These are phyloP conservation scores for Callopanchax toddi DNA, from an alignment of 2,113 vertebrate genomes.

Conservation along the genomic window DNA sequence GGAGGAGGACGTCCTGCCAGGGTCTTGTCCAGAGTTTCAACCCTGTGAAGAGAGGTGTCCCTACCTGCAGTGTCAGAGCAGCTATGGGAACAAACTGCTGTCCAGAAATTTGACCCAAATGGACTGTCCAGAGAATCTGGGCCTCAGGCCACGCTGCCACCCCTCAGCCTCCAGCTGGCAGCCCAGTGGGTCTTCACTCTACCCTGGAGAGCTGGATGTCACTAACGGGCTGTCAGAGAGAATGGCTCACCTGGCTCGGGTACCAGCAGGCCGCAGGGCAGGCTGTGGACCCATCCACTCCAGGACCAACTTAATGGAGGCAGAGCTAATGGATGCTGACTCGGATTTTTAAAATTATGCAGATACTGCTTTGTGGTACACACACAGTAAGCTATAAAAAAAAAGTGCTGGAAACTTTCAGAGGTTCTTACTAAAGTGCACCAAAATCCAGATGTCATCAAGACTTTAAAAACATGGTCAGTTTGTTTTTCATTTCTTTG, in stretches of 20 bases:
- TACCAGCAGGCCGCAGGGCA: conserved; percentile 73
- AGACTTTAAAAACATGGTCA: conserved; percentile 33
- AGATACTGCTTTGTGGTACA: conserved; percentile 20
- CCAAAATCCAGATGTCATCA: conserved; percentile 6
- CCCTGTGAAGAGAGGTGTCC: conserved; percentile 58
- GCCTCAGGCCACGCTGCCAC: conserved; percentile 36
- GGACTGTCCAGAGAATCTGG: conserved; percentile 61
- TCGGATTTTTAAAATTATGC: conserved; percentile 85
- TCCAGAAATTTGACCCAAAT: conserved; percentile 79
- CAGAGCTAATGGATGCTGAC: conserved; percentile 90
- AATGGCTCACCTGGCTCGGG: conserved; percentile 62
- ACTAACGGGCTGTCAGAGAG: conserved; percentile 49
- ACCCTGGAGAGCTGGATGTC: conserved; percentile 25
- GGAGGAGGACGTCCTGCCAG: conserved; percentile 77
- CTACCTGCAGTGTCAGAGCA: conserved; percentile 41
- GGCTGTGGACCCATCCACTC: conserved; percentile 88
- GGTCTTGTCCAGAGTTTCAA: conserved; percentile 69
- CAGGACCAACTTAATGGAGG: conserved; percentile 91
- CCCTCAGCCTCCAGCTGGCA: conserved; percentile 57
- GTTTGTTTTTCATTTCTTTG: neutral
- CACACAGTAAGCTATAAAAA: conserved; percentile 43
- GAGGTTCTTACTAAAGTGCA: conserved; percentile 45
- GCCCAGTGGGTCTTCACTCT: conserved; percentile 41
- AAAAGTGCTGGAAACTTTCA: conserved; percentile 81
- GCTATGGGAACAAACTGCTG: conserved; percentile 65